Percentiles rank a stretch among this genome's conserved stretches.
Conservation (phyloP, 2,888 invertebrate genomes). For the Parelbella ahira region DNA sequence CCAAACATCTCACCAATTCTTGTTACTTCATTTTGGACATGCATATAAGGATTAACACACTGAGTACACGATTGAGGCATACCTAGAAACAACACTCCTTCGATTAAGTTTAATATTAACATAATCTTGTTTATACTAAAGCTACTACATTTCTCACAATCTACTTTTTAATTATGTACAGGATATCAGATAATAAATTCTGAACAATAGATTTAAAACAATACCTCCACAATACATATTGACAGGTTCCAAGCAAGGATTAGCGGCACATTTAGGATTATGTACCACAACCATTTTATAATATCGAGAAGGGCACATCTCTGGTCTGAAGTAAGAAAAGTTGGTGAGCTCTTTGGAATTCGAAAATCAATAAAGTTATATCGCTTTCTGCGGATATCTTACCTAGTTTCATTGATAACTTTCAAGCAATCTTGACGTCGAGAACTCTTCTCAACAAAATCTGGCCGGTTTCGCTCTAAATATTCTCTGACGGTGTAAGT, state of each 20-base stretch:
- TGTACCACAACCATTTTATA: slow-evolving; percentile 69
- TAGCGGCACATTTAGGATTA: slow-evolving; percentile 46
- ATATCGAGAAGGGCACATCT: slow-evolving; percentile 41
- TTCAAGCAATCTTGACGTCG: slow-evolving; percentile 61
- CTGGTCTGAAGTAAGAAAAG: slow-evolving; percentile 62
- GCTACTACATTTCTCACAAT: no score
- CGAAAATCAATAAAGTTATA: no score
- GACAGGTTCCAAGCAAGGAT: slow-evolving; percentile 41
- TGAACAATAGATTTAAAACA: no score
- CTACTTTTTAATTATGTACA: no score
- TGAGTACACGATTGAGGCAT: slow-evolving; percentile 42
- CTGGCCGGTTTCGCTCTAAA: slow-evolving; percentile 84
- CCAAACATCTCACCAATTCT: slow-evolving; percentile 75
- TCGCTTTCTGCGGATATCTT: slow-evolving; percentile 30
- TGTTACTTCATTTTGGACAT: slow-evolving; percentile 46
- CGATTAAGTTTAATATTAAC: no score
- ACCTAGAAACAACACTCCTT: no score
- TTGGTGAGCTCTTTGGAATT: slow-evolving; percentile 50
- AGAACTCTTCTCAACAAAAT: slow-evolving; percentile 78
- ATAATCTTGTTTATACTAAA: no score
- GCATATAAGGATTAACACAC: slow-evolving; percentile 36
- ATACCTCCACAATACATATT: slow-evolving; percentile 59
- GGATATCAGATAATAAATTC: no score
- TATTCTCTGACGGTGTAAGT: slow-evolving; percentile 83
- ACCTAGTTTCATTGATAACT: slow-evolving; percentile 61